Evolutionary conservation across 2,797 vertebrate species (phyloP).

Genomic region (Sebastes baramenuke): DNA sequence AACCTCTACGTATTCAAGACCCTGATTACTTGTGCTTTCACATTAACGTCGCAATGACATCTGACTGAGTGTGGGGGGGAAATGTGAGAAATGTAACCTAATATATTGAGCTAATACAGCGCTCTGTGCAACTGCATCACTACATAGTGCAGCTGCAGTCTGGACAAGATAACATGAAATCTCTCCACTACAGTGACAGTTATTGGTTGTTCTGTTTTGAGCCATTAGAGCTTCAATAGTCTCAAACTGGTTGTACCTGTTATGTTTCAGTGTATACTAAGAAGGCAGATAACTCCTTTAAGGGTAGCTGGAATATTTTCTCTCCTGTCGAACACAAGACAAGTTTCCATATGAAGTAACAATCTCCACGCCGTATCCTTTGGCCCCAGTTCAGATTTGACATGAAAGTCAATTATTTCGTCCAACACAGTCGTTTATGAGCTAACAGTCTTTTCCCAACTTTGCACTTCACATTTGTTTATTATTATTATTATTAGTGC

Average conservation of each 20-base stretch:
- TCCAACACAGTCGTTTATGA: slow-evolving; percentile 21
- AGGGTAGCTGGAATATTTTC: slow-evolving; percentile 7
- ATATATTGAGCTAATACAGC: slow-evolving; percentile 21
- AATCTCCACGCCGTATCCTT: slow-evolving; percentile 28
- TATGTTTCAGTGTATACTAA: slow-evolving; percentile 27
- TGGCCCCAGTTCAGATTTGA: slow-evolving; percentile 40
- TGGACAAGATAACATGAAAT: slow-evolving; percentile 1
- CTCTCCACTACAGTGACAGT: slow-evolving; percentile 8
- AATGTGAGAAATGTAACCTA: slow-evolving; percentile 53
- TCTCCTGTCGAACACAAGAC: slow-evolving; percentile 8
- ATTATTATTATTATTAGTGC: slow-evolving; percentile 48
- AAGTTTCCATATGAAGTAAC: background rate
- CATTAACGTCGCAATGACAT: slow-evolving; percentile 48
- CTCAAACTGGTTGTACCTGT: slow-evolving; percentile 12
- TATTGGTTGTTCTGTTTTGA: background rate
- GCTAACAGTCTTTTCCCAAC: slow-evolving; percentile 67
- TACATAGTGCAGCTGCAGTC: slow-evolving; percentile 23
- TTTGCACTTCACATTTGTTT: slow-evolving; percentile 64
- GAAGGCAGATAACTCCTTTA: slow-evolving; percentile 25
- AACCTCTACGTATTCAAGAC: slow-evolving; percentile 63
- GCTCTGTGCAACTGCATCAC: slow-evolving; percentile 27
- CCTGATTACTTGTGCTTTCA: slow-evolving; percentile 79
- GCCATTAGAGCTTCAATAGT: slow-evolving; percentile 4
- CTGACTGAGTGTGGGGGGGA: slow-evolving; percentile 32
- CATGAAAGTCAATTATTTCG: slow-evolving; percentile 7